These are phyloP conservation scores for Conger conger DNA, from an alignment of 2,113 vertebrate genomes.

Conservation along the genomic window DNA sequence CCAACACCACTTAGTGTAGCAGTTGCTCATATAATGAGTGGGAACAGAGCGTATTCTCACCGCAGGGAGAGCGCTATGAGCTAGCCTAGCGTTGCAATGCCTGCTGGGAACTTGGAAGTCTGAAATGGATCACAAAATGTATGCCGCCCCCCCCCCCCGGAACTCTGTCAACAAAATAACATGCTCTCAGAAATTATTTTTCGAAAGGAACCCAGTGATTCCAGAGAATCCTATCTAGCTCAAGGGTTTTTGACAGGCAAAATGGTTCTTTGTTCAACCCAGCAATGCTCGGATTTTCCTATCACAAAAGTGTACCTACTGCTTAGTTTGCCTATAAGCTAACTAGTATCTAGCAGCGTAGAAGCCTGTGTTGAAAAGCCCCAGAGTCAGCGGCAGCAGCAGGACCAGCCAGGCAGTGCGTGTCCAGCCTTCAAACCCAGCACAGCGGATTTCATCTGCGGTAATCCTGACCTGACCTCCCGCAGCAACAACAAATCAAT, in stretches of 20 bases:
- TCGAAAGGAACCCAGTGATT: too few relatives aligned
- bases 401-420: not conserved
- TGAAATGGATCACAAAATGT: not conserved
- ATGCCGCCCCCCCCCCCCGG: not conserved
- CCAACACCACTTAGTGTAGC: not conserved
- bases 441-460: not conserved
- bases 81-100: not conserved
- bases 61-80: not conserved
- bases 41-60: not conserved
- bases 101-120: not conserved
- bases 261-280: too few relatives aligned
- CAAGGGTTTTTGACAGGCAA: too few relatives aligned
- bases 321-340: too few relatives aligned
- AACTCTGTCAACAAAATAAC: not conserved
- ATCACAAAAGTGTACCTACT: too few relatives aligned
- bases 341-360: too few relatives aligned
- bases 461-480: conserved; percentile 3
- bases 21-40: conserved; percentile 5
- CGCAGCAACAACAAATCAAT: conserved; percentile 19
- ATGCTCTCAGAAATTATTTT: too few relatives aligned
- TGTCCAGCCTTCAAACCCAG: not conserved
- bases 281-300: too few relatives aligned
- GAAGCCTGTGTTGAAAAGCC: too few relatives aligned
- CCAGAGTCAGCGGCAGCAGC: not conserved
- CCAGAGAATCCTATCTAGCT: too few relatives aligned